phyloP scores from a whole-genome alignment of 2,113 vertebrate species.

The Perognathus longimembris region DNA sequence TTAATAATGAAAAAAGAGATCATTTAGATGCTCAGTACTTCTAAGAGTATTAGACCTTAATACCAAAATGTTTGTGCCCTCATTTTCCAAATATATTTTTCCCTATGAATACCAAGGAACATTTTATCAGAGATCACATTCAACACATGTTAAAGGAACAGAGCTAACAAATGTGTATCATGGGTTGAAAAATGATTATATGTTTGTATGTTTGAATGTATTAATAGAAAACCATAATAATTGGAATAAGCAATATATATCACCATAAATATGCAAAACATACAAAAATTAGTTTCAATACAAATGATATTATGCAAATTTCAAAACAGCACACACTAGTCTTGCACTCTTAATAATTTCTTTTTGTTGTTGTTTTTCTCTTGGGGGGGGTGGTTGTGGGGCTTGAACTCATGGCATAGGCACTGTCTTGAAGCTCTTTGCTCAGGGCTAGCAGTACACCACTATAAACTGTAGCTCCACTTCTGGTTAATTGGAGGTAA shows the following conservation, averaged over 20 bases:
- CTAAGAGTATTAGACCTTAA: background rate
- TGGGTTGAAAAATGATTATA: background rate
- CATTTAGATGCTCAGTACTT: background rate
- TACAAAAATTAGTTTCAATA: background rate
- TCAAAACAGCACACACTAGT: background rate
- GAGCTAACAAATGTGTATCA: background rate
- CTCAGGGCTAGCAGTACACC: no score
- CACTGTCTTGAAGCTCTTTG: no score
- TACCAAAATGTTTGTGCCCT: background rate
- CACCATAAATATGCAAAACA: background rate
- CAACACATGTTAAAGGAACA: background rate
- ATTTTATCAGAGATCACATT: background rate
- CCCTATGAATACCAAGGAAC: background rate
- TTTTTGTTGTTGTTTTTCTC: no score
- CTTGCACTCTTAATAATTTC: background rate
- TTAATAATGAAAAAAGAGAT: no score
- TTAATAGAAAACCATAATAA: background rate
- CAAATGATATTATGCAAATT: background rate
- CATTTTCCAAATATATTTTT: background rate
- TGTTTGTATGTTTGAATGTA: no score
- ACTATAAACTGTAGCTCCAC: no score
- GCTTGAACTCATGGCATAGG: no score
- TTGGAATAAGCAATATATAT: background rate
- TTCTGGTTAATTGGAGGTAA: no score
- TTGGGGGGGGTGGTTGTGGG: no score